Percentiles rank a stretch among this genome's conserved stretches.
These are phyloP conservation scores for Paramormyrops kingsleyae DNA, from an alignment of 2,113 vertebrate genomes.

Conservation along the genomic window DNA sequence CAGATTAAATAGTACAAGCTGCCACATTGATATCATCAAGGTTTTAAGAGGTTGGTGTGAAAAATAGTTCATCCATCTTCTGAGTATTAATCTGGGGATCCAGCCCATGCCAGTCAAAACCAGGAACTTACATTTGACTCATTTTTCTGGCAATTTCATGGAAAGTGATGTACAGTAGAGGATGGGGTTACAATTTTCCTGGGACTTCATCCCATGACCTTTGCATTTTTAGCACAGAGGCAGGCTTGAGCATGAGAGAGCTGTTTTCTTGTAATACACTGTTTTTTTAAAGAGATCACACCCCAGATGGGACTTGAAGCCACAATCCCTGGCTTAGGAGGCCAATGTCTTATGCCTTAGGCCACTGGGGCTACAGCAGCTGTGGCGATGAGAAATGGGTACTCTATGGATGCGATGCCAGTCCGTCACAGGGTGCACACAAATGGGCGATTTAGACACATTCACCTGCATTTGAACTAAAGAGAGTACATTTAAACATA, in stretches of 20 bases:
- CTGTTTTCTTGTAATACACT: background rate
- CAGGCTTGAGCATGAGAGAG: background rate
- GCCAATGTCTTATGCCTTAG: conserved; percentile 43
- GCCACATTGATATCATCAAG: background rate
- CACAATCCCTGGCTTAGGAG: conserved; percentile 47
- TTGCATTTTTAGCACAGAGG: background rate
- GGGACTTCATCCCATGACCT: background rate
- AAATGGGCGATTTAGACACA: background rate
- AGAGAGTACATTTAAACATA: background rate
- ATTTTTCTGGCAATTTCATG: background rate
- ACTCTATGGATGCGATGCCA: background rate
- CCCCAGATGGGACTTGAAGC: conserved; percentile 35
- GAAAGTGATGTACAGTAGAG: background rate
- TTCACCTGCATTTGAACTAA: background rate
- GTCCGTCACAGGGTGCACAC: background rate
- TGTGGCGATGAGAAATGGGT: rapidly evolving
- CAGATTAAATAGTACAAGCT: background rate
- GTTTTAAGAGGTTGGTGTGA: background rate
- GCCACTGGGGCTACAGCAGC: background rate
- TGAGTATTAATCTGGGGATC: background rate
- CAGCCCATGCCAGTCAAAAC: background rate
- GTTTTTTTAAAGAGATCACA: background rate
- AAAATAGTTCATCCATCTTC: background rate
- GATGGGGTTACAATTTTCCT: background rate
- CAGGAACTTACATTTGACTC: background rate